Evolutionary conservation across 2,113 vertebrate species (phyloP), one percentile per base, ranked within the genome.

Genomic region (Brachypodius melanocephalos): DNA sequence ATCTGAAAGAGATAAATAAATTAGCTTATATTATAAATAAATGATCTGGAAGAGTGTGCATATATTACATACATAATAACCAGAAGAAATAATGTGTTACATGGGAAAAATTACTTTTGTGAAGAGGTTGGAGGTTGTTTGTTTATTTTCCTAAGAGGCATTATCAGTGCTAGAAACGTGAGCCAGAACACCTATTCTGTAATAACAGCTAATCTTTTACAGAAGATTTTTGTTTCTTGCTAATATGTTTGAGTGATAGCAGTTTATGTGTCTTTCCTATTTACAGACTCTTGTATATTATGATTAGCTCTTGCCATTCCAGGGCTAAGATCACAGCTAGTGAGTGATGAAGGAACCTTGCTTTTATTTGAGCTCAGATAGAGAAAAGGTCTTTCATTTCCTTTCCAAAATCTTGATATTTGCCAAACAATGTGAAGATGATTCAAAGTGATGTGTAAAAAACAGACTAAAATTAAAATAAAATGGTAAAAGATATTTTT

Each of bases 331-430:
- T 63, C 45, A 79, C 21, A 77, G 72, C 45, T 85, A 82, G 34
- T 29, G 79, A 82, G 45, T 81, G 51, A 79, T 82, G 72, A 69
- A 79, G 32, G 29, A 95, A 21, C 16, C 63, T 76, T 90, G 59
- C 45, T 85, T 87, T 88, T 66, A 55, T 74, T 80, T 21, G 83
- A 86, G 25, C 59, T 74, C 76, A 86, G 46, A 24, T 3, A 17
- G 34, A 45, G 43, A 67, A 94, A 94, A 95, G 63, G 51, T 92
- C 79, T 84, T 94, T 89, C 19, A 81, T 80, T 90, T 89, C 77
- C 73, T 85, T 92, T 93, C 49, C 58, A 95, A 24, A 93, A 38
- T 66, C 51, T 42, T 36, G 19, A 21, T 86, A 49, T 93, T 95
- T 91, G 66, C 31, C 52, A 79, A 29, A 52, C 31, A 75, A 57